Evolutionary conservation across 2,888 invertebrate genomes (phyloP), one percentile per base, ranked within the genome.

Genomic region (Schizotus pectinicornis): DNA sequence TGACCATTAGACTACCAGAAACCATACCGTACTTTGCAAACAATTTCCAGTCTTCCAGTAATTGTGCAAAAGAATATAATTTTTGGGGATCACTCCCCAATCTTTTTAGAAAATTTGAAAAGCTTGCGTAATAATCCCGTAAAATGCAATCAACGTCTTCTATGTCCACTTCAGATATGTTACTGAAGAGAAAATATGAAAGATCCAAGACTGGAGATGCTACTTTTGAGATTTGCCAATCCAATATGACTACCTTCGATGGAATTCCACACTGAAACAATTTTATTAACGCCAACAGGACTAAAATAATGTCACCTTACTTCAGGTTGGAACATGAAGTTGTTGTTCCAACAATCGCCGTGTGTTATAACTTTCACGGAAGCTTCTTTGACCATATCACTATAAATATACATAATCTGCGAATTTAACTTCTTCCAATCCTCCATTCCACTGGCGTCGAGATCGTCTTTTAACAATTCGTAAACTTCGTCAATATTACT

Each of bases 291-390:
- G 5, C 5, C 22, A 3, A n/a, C n/a, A n/a, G n/a, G n/a, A n/a
- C n/a, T n/a, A n/a, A n/a, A n/a, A n/a, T n/a, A n/a, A n/a, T n/a
- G n/a, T n/a, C n/a, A n/a, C n/a, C 22, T 56, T 59, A 61, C 61
- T 31, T 56, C 41, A 30, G 50, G 53, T 54, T 50, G 50, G 37
- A 64, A 64, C 47, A 64, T 52, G 9, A 55, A 57, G 33, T 64
- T 64, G 30, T 55, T 57, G n/a, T 48, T 59, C 60, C 63, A 61
- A 22, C 54, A 46, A 43, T 64, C 64, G 2, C 61, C 61, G 35
- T 64, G 64, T 3, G 50, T 8, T 22, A 64, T 49, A 12, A 62
- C 59, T 7, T 62, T 32, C 8, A 51, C 38, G 1, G 31, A 8
- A 6, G 55, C 45, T 9, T 56, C 41, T 13, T 32, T 14, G 14